Evolutionary conservation across 2,113 vertebrate species (phyloP), one percentile per base, ranked within the genome.

Genomic region (Podiceps cristatus): DNA sequence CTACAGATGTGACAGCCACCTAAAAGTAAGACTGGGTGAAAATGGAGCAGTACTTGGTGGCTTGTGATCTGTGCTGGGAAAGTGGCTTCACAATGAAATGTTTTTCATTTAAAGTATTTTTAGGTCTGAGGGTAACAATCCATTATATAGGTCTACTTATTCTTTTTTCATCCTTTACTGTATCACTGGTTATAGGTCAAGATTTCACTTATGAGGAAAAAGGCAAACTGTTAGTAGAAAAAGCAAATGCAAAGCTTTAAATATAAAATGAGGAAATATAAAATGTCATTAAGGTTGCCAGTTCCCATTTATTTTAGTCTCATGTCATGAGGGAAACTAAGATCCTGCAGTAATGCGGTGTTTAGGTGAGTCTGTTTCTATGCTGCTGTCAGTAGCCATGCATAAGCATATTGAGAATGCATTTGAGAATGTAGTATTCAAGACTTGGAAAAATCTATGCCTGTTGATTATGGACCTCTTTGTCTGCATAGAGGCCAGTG

Each of bases 171-270:
- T 44, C 52, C 37, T 75, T 91, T 78, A 18, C 52, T 22, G 17
- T 72, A 7, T 87, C 47, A 49, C 18, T 79, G 33, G 88, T 84
- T 75, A 66, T 92, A 66, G 37, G 53, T 71, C 77, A 59, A 80
- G 86, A 78, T 92, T 84, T 87, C 31, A 35, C 33, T 85, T 86
- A 35, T 60, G 66, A 93, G 45, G 18, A 49, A 66, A 90, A 88
- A 96, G 86, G 50, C 40, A 29, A 63, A 55, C 45, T 90, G 15
- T 60, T 58, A 69, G 33, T 27, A 53, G 35, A 78, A 42, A 53
- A 93, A 93, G 85, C 35, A 58, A 69, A 64, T 24, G 50, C 66
- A 95, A 64, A 74, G 50, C 74, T 90, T 85, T 79, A 88, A 90
- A 66, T 78, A 45, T 15, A 84, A 81, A 88, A 60, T 68, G 18